These are phyloP conservation scores for Cheilosia vulpina DNA, from an alignment of 2,888 invertebrate genomes.

Conservation along the genomic window DNA sequence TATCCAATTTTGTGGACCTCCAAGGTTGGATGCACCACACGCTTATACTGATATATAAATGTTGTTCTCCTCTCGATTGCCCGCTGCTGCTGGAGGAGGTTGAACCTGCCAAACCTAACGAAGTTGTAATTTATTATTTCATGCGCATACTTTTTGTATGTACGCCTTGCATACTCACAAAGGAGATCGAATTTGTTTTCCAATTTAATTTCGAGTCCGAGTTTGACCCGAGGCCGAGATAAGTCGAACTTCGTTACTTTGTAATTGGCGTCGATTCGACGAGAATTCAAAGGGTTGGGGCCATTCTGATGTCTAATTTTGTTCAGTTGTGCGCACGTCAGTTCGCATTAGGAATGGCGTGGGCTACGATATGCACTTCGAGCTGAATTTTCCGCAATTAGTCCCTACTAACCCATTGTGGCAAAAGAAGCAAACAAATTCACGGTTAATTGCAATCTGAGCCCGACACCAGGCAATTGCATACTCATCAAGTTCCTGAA, in stretches of 20 bases:
- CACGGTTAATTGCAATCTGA: background rate
- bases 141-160: slow-evolving; percentile 46
- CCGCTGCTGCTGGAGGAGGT: slow-evolving; percentile 24
- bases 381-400: background rate
- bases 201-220: slow-evolving; percentile 63
- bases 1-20: slow-evolving; percentile 64
- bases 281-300: slow-evolving; percentile 9
- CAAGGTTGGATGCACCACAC: slow-evolving; percentile 39
- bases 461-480: background rate
- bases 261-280: slow-evolving; percentile 60
- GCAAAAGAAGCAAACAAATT: slow-evolving; percentile 1
- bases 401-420: background rate
- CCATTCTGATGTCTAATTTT: slow-evolving; percentile 35
- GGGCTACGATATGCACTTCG: background rate
- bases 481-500: slow-evolving; percentile 16
- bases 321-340: slow-evolving; percentile 23
- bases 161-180: background rate
- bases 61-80: background rate
- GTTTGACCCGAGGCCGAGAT: slow-evolving; percentile 54
- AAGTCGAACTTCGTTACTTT: slow-evolving; percentile 67
- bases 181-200: slow-evolving; percentile 56
- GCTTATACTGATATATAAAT: slow-evolving; percentile 23
- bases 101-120: slow-evolving; percentile 59
- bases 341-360: slow-evolving; percentile 23
- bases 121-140: slow-evolving; percentile 68